Evolutionary conservation across 2,888 invertebrate species (phyloP), one percentile per base, ranked within the genome.

Genomic region (Brachypalpus laphriformis): DNA sequence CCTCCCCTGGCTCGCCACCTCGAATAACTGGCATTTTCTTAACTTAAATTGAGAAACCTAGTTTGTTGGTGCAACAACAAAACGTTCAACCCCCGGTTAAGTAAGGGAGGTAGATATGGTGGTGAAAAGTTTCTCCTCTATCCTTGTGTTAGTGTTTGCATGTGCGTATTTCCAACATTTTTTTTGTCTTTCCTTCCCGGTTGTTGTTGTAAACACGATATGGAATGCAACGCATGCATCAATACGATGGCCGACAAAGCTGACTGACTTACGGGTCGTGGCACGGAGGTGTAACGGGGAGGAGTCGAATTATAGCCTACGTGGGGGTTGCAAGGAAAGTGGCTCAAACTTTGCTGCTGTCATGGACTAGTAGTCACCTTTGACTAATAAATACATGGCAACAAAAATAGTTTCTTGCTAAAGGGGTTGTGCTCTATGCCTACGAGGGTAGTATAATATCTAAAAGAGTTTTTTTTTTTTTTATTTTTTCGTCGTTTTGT

Each of bases 31-130:
- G 61, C 77, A 51, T 77, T 70, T 77, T 77, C 68, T 70, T 76
- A 76, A 76, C 76, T 76, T 59, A 76, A 76, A 68, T 68, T 76
- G 51, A 59, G 68, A 61, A 40, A 77, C 77, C 68, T 68, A 77
- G 51, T 77, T 61, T 51, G 68, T 54, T 63, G 72, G 14, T 37
- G n/a, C 66, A 65, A 34, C 47, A 28, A 20, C 9, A 40, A 61
- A 22, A 45, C 8, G 8, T 28, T 25, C 42, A 16, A 68, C 34
- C 68, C 61, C 37, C 8, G 14, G 18, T 49, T 59, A 16, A 37
- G 51, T 22, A 34, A 57, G 70, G 65, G 18, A 8, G 68, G 34
- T 18, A 40, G 11, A 6, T 20, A 31, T 14, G 45, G 57, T 57
- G 42, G 22, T 31, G 47, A 51, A 74, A 63, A 54, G 42, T 51